Evolutionary conservation across 2,113 vertebrate species (phyloP), one percentile per base, ranked within the genome.

Genomic region (Vicugna pacos): DNA sequence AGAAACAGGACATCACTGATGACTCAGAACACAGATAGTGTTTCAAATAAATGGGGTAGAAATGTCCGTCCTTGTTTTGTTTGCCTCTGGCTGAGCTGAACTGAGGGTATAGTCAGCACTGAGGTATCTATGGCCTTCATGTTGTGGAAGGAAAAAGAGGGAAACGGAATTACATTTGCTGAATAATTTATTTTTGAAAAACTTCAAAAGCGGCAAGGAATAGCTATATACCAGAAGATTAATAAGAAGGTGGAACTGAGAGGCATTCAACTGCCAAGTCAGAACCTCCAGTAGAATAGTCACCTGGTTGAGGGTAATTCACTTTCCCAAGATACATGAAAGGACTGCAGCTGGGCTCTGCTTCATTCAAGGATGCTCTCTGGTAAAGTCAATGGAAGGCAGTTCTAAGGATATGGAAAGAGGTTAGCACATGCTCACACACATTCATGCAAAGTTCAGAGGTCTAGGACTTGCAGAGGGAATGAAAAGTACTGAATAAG

Each of bases 1-100:
- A 93, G 88, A 94, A 85, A 91, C 88, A 82, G 96, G 62, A 85
- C 90, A 93, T 95, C 89, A 88, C 76, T 88, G 94, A 89, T 97
- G 97, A 96, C 91, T 96, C 95, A 89, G 80, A 95, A 58, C 13
- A 48, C 84, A 94, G 30, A 65, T 42, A 88, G 91, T n/a, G 62
- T 62, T 96, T 94, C 76, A 91, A 95, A 91, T 84, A 91, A 92
- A 95, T 84, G 81, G 26, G 30, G 54, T 95, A 88, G 80, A 76
- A 73, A 89, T 72, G 48, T 54, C 88, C 94, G 42, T 54, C 84
- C 92, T 88, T 81, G 48, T 76, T 93, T 60, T 92, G 48, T 84
- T 92, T 95, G 48, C 50, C 38, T 92, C 84, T 52, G 42, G 42
- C 50, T 92, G 48, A 64, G 38, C 14, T 82, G 58, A 92, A 38